These are phyloP conservation scores for Cuculus canorus DNA, from an alignment of 2,797 vertebrate species.

Conservation along the genomic window DNA sequence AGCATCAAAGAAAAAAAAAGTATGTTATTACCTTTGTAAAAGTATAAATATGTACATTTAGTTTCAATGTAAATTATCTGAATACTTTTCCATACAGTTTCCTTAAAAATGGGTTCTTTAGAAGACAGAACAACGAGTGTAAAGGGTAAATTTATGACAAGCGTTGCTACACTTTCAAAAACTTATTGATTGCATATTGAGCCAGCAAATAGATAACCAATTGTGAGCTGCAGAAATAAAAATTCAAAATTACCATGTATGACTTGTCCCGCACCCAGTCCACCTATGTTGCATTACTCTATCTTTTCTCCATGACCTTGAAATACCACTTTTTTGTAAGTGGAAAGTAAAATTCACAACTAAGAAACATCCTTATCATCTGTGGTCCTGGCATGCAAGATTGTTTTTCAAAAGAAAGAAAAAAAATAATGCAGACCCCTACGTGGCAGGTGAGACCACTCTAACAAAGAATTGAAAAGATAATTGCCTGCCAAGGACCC, in stretches of 20 bases:
- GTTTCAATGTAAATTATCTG: background rate
- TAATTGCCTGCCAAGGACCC: no score
- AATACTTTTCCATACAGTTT: background rate
- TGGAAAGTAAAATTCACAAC: background rate
- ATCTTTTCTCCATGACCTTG: background rate
- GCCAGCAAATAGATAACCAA: background rate
- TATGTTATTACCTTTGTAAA: rapidly evolving
- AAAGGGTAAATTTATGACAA: background rate
- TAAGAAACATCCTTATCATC: background rate
- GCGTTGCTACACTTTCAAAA: background rate
- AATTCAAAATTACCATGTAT: background rate
- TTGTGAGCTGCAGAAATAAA: background rate
- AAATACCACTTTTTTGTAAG: background rate
- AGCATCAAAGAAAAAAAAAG: background rate
- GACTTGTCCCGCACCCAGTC: background rate
- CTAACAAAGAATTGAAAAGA: no score
- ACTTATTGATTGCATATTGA: background rate
- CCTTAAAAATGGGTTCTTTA: background rate
- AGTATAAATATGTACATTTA: background rate
- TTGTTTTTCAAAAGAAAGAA: background rate
- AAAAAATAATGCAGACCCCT: background rate
- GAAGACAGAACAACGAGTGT: background rate
- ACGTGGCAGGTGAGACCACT: no score
- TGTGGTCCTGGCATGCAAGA: background rate
- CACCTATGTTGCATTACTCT: background rate